Percentiles rank a stretch among this genome's conserved stretches.
phyloP scores from a whole-genome alignment of 2,888 invertebrate genomes.

The Drosophila tripunctata region DNA sequence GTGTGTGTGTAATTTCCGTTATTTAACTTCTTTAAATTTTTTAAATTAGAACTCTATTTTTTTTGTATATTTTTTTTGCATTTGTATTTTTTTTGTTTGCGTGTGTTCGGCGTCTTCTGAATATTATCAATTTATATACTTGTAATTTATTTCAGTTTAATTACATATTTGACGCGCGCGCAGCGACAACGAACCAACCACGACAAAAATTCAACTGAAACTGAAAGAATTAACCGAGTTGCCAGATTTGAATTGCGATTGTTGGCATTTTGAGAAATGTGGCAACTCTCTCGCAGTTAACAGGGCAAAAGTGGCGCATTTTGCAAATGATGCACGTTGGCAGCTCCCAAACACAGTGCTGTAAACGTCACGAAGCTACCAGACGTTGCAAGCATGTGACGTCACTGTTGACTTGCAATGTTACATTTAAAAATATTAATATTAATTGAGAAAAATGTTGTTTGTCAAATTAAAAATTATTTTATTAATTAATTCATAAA shows the following conservation, averaged over 20 bases:
- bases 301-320: constrained; percentile 7
- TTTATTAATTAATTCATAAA: no score
- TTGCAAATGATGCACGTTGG: not conserved
- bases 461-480: no score
- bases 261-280: constrained; percentile 13
- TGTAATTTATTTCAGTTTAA: constrained; percentile 54
- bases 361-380: not conserved
- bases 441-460: no score
- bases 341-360: constrained; percentile 13
- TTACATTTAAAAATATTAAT: no score
- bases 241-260: constrained; percentile 47
- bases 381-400: constrained; percentile 6
- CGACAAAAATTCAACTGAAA: constrained; percentile 62
- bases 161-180: constrained; percentile 53
- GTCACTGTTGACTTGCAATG: constrained; percentile 1
- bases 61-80: constrained; percentile 26
- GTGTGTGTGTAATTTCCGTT: constrained; percentile 33
- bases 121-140: constrained; percentile 55
- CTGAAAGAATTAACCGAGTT: constrained; percentile 52
- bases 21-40: constrained; percentile 4
- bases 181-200: constrained; percentile 54
- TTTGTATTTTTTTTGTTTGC: no score
- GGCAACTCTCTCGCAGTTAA: constrained; percentile 19
- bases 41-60: constrained; percentile 14
- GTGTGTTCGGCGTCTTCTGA: constrained; percentile 58